Percentiles rank a stretch among this genome's conserved stretches.
phyloP scores from a whole-genome alignment of 2,797 vertebrate species.

The Decapterus maruadsi region DNA sequence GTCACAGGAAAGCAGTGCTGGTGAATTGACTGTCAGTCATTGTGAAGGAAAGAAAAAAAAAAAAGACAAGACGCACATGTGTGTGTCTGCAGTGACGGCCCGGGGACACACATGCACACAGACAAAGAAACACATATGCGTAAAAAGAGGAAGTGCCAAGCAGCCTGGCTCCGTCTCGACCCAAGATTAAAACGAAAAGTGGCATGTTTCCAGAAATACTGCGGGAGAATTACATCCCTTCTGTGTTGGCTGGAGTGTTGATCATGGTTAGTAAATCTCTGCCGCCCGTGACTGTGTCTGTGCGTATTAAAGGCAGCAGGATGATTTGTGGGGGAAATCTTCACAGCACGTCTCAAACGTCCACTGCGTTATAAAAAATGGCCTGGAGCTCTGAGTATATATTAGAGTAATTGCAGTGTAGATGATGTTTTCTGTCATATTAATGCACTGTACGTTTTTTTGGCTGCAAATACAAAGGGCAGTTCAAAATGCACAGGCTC shows the following conservation, averaged over 20 bases:
- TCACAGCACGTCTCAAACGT: slow-evolving; percentile 42
- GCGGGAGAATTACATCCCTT: slow-evolving; percentile 47
- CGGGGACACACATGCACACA: neutral
- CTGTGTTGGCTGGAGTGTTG: slow-evolving; percentile 48
- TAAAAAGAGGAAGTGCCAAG: slow-evolving; percentile 50
- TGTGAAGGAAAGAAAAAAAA: neutral
- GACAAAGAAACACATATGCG: slow-evolving; percentile 5
- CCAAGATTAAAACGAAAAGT: slow-evolving; percentile 50
- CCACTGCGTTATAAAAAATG: slow-evolving; percentile 26
- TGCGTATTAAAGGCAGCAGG: slow-evolving; percentile 27
- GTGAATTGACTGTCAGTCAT: slow-evolving; percentile 30
- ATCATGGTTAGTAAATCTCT: slow-evolving; percentile 59
- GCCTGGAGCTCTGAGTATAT: slow-evolving; percentile 20
- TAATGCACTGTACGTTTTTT: slow-evolving; percentile 29
- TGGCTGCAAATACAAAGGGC: slow-evolving; percentile 28
- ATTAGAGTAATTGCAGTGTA: slow-evolving; percentile 40
- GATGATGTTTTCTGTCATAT: slow-evolving; percentile 30
- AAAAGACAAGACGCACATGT: neutral
- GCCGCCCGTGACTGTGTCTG: slow-evolving; percentile 27
- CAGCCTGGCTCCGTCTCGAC: slow-evolving; percentile 35
- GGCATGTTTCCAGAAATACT: slow-evolving; percentile 65
- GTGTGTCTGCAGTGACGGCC: neutral
- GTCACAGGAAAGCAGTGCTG: slow-evolving; percentile 27
- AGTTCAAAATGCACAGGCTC: slow-evolving; percentile 23
- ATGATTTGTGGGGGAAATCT: slow-evolving; percentile 58